Base-by-base conservation (phyloP, 2,113 vertebrate species). In the Thamnaconus septentrionalis region DNA sequence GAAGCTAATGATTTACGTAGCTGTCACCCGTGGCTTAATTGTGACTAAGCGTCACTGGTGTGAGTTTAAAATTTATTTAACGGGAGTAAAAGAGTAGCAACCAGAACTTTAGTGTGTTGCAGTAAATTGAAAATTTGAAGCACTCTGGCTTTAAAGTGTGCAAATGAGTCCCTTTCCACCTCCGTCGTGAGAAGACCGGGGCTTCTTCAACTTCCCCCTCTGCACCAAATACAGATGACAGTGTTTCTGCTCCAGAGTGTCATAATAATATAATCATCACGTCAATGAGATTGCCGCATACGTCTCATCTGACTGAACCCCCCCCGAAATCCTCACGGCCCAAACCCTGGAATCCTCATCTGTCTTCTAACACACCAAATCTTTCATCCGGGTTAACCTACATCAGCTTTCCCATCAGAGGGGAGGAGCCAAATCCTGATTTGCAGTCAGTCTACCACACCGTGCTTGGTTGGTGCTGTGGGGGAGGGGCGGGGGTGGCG, bases 241-340 rank as follows among this genome's bases (percentile, higher is more conserved):
- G 76, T 80, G 76, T 81, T 79, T 75, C 66, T 79, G 72, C 68
- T 83, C 85, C 60, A 71, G 65, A 59, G 63, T 67, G 73, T 75
- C 75, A 69, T 66, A 78, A 63, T 66, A 69, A 79, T 76, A 31
- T 31, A 31, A 31, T 87, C 73, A 60, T 83, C 56, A 41, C 82
- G 75, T 88, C 78, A 85, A 85, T 80, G 78, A 63, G 73, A 88
- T 86, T 83, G 80, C 75, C 88, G 81, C 84, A 89, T 82, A 73
- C 73, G 78, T 79, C 71, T 82, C 80, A 85, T 87, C 85, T 81
- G 77, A 76, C 73, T 58, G 85, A 78, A 88, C 18, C 18, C 18
- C 18, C 85, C 80, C 84, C 79, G 54, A 83, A 88, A 85, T 85
- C 79, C 80, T 87, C 85, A 86, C 84, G 18, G 18, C 79, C 82